Base-by-base conservation (phyloP, 2,113 vertebrate species). In the Neogobius melanostomus region DNA sequence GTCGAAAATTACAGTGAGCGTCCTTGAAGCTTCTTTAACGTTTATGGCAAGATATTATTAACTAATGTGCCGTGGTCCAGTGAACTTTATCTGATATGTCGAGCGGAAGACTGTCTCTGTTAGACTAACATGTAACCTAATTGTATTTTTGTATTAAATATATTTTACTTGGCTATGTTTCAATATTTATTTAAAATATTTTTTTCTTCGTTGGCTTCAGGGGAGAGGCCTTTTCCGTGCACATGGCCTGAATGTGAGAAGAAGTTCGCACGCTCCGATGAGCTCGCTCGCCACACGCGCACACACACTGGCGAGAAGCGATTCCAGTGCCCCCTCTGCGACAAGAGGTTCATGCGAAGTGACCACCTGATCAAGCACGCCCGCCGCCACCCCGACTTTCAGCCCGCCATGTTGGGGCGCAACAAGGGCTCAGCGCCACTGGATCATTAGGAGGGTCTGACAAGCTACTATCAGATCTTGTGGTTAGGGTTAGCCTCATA, bases 341-440 rank as follows among this genome's bases (percentile, higher is more conserved):
- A 92, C 28, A 94, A 94, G 82, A 92, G 92, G 49, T 94, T 94
- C 81, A 93, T 94, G 93, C 93, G 93, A 79, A 93, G 92, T 49
- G 93, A 94, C 87, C 93, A 94, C 83, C 88, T 94, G 88, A 93
- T 92, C 84, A 94, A 94, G 80, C 93, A 94, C 5, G 93, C 92
- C 56, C 92, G 92, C 47, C 92, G 93, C 2, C 93, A 94, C 59
- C 92, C 92, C 5, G 87, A 92, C 79, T 94, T 93, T 90, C 80
- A 88, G 64, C 91, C 91, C 53, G 90, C 89, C 68, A 93, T 94
- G 93, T 80, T 93, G 79, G 80, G 81, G 11, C 93, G 91, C 69
- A 90, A 83, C 80, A 91, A 89, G 80, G 85, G 53, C 64, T 71
- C 42, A 0, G 59, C 63, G 48, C 0, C 64, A 44, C 72, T 54